These are phyloP conservation scores for Lagodon rhomboides DNA, from an alignment of 2,797 vertebrate species.

Conservation along the genomic window DNA sequence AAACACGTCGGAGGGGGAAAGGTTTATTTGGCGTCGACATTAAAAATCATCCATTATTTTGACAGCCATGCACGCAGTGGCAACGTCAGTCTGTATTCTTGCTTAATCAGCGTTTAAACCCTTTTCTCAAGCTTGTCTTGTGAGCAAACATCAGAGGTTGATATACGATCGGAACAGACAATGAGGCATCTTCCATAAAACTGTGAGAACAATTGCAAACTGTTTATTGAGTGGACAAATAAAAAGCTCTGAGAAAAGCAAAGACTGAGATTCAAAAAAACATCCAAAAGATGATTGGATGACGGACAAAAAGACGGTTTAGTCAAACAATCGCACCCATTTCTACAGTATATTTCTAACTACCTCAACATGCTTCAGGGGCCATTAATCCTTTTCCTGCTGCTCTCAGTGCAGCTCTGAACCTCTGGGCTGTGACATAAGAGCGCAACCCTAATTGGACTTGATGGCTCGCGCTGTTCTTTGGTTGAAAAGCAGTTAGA, in stretches of 20 bases:
- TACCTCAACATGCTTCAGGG: conserved; percentile 38
- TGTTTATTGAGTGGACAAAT: conserved; percentile 60
- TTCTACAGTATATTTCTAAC: conserved; percentile 36
- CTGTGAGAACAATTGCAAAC: conserved; percentile 47
- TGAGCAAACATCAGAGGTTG: conserved; percentile 49
- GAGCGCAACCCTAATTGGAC: conserved; percentile 72
- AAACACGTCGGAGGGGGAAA: conserved; percentile 58
- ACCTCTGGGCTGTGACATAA: conserved; percentile 61
- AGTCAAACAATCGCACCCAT: conserved; percentile 39
- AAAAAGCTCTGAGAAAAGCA: conserved; percentile 50
- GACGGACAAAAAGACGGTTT: conserved; percentile 29
- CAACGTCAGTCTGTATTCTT: conserved; percentile 61
- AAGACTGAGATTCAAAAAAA: conserved; percentile 18
- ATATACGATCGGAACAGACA: conserved; percentile 46
- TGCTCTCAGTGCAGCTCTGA: conserved; percentile 50
- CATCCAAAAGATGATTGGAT: conserved; percentile 42
- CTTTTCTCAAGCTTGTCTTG: conserved; percentile 31
- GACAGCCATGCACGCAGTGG: conserved; percentile 72
- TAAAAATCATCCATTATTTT: conserved; percentile 70
- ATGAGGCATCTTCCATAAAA: conserved; percentile 49
- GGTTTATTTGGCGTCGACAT: conserved; percentile 70
- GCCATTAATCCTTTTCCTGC: conserved; percentile 65
- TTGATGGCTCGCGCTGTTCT: conserved; percentile 78
- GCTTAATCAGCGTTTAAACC: conserved; percentile 61
- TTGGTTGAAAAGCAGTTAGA: conserved; percentile 67